Conservation (phyloP, 2,113 vertebrate genomes). For the Ammospiza caudacuta region DNA sequence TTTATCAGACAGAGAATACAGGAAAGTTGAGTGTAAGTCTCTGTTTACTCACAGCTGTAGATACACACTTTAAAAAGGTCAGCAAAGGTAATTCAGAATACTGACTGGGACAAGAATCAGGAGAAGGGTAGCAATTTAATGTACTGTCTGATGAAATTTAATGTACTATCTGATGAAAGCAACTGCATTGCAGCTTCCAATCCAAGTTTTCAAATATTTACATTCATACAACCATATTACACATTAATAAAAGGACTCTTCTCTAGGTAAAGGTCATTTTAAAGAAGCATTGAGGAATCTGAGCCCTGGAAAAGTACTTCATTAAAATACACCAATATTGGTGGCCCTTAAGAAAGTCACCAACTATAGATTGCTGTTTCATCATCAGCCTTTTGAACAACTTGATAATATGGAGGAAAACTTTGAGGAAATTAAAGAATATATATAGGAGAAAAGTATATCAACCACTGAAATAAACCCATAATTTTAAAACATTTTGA, state of each 20-base stretch:
- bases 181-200: conserved; percentile 22
- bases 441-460: neutral
- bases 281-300: conserved; percentile 4
- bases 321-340: neutral
- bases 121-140: neutral
- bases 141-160: neutral
- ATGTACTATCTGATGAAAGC: neutral
- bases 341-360: neutral
- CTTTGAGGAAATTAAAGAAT: neutral
- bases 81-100: neutral
- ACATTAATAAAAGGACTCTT: neutral
- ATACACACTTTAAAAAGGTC: neutral
- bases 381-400: neutral
- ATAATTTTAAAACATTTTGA: neutral
- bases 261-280: neutral
- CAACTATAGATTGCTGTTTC: neutral
- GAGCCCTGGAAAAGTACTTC: conserved; percentile 18
- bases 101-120: neutral
- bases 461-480: neutral
- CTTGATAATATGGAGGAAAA: neutral
- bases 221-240: conserved; percentile 43
- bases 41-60: neutral
- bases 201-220: conserved; percentile 51
- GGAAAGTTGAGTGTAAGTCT: neutral
- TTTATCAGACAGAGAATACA: neutral